Conservation (phyloP, 2,113 vertebrate species). For the Gadus macrocephalus region DNA sequence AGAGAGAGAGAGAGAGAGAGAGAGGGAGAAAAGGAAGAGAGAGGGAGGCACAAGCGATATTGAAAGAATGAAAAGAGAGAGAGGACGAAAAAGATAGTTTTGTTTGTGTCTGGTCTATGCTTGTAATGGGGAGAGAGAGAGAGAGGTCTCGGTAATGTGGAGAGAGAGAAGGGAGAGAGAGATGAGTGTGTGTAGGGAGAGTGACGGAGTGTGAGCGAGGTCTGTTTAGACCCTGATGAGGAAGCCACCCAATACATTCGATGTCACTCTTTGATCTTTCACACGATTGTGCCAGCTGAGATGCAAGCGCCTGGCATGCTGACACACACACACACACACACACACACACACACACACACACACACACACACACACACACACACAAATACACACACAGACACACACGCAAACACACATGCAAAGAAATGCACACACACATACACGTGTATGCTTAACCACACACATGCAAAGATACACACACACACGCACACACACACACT, state of each 20-base stretch:
- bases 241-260: slow-evolving; percentile 42
- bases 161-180: slow-evolving; percentile 13
- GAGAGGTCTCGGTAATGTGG: slow-evolving; percentile 15
- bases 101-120: neutral
- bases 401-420: slow-evolving; percentile 1
- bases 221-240: slow-evolving; percentile 41
- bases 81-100: neutral
- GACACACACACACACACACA: neutral
- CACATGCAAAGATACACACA: too few species aligned
- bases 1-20: neutral
- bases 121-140: too few species aligned
- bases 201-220: neutral
- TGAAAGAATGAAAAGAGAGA: too few species aligned
- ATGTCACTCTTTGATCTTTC: slow-evolving; percentile 44
- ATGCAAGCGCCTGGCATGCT: neutral
- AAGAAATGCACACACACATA: neutral
- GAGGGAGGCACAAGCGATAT: neutral
- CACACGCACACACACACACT: neutral
- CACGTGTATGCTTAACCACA: neutral
- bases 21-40: neutral
- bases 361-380: slow-evolving; percentile 7
- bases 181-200: too few species aligned
- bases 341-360: slow-evolving; percentile 2
- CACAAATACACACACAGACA: slow-evolving; percentile 5
- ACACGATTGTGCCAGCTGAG: neutral